A percentile compares a stretch with the other conserved stretches of the same genome.
phyloP scores from a whole-genome alignment of 1,140 invertebrate genomes.

The Tetramorium alpestre region DNA sequence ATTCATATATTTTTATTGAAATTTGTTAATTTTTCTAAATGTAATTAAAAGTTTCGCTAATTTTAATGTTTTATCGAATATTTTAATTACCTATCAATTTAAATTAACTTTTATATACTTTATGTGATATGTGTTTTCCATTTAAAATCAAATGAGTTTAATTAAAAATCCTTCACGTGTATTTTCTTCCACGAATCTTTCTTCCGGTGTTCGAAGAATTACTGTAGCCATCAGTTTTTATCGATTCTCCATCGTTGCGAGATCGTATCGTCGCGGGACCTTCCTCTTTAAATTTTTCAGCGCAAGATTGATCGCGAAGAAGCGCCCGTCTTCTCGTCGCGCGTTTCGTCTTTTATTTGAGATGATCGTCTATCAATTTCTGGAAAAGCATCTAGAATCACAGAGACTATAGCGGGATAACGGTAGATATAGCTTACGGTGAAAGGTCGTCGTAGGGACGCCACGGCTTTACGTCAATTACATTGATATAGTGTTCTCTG shows the following conservation, averaged over 20 bases:
- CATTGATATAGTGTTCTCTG: conserved; percentile 75
- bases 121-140: background rate
- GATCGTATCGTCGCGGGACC: conserved; percentile 41
- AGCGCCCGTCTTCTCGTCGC: background rate
- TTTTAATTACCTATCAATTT: background rate
- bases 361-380: conserved; percentile 66
- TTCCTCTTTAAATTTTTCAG: conserved; percentile 45
- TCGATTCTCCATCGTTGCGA: background rate
- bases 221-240: conserved; percentile 33
- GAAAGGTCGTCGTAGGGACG: conserved; percentile 73
- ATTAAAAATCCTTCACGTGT: background rate
- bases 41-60: background rate
- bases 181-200: background rate
- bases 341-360: conserved; percentile 33
- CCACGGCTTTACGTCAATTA: conserved; percentile 77
- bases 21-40: background rate
- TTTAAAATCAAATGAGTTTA: background rate
- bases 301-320: conserved; percentile 54
- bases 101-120: background rate
- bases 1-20: background rate
- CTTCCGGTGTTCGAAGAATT: background rate
- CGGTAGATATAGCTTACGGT: conserved; percentile 73
- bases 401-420: conserved; percentile 65
- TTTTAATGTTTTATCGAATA: background rate
- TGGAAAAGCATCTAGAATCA: conserved; percentile 65